Percentiles rank a stretch among this genome's conserved stretches.
phyloP scores from a whole-genome alignment of 2,888 invertebrate genomes.

The Apotomis turbidana region DNA sequence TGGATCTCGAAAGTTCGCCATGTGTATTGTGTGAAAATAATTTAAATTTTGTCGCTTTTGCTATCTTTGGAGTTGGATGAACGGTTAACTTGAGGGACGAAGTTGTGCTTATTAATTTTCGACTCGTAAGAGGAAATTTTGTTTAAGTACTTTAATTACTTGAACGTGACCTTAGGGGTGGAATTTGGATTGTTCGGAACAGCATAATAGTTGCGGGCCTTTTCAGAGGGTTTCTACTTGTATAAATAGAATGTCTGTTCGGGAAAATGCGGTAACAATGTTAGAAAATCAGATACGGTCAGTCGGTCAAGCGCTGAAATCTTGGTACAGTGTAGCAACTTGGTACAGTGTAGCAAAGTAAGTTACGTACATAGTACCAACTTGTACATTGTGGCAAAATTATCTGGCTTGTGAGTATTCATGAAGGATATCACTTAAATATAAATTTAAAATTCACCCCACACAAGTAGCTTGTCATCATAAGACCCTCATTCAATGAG shows the following conservation, averaged over 20 bases:
- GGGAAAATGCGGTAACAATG: no score
- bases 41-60: constrained; percentile 45
- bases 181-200: not conserved
- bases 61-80: constrained; percentile 31
- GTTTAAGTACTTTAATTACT: constrained; percentile 20
- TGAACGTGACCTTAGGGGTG: constrained; percentile 5
- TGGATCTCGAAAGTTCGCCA: constrained; percentile 55
- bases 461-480: no score
- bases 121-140: constrained; percentile 7
- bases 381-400: no score
- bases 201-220: not conserved
- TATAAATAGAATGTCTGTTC: not conserved
- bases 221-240: not conserved
- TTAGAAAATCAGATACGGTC: no score
- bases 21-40: constrained; percentile 54
- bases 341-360: no score
- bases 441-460: no score
- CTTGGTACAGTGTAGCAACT: no score
- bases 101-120: constrained; percentile 35
- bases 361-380: no score
- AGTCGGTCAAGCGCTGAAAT: no score
- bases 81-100: constrained; percentile 25
- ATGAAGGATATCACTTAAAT: no score
- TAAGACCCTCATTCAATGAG: no score
- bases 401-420: no score